A percentile compares a stretch with the other conserved stretches of the same genome.
These are phyloP conservation scores for Notodromas monacha DNA, from an alignment of 2,888 invertebrate species.

Conservation along the genomic window DNA sequence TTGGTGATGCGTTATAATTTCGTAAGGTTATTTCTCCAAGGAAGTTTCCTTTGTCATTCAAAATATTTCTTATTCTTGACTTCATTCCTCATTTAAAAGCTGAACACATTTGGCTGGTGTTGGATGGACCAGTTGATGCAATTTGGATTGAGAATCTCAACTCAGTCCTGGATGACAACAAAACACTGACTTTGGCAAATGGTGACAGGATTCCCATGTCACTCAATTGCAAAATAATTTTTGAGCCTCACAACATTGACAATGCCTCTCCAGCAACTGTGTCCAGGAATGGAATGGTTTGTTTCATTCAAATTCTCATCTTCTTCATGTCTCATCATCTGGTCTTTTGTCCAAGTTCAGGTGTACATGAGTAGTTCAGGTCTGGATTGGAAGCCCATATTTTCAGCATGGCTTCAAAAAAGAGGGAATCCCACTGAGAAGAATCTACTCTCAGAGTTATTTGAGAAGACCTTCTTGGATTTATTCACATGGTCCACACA, in stretches of 20 bases:
- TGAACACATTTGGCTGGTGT: constrained; percentile 67
- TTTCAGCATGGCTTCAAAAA: constrained; percentile 44
- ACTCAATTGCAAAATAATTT: constrained; percentile 70
- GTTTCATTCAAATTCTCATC: constrained; percentile 9
- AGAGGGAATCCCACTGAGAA: constrained; percentile 21
- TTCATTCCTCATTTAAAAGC: constrained; percentile 18
- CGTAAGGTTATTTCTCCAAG: too few species aligned
- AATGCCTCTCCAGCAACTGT: constrained; percentile 93
- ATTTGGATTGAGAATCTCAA: constrained; percentile 96
- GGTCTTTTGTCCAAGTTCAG: too few species aligned
- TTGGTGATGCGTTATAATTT: too few species aligned
- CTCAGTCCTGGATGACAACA: constrained; percentile 82
- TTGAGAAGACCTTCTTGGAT: constrained; percentile 35
- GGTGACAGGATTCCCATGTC: constrained; percentile 83
- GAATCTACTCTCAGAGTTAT: constrained; percentile 33
- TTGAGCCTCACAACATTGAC: constrained; percentile 87
- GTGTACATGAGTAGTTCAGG: constrained; percentile 92
- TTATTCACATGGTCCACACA: constrained; percentile 53
- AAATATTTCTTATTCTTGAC: too few species aligned
- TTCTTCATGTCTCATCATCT: too few species aligned
- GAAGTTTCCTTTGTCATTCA: too few species aligned
- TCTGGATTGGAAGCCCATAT: constrained; percentile 61
- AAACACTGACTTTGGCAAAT: constrained; percentile 71
- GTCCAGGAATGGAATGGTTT: constrained; percentile 52
- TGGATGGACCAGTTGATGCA: constrained; percentile 85